phyloP scores from a whole-genome alignment of 2,797 vertebrate genomes.

The Apodemus agrarius region DNA sequence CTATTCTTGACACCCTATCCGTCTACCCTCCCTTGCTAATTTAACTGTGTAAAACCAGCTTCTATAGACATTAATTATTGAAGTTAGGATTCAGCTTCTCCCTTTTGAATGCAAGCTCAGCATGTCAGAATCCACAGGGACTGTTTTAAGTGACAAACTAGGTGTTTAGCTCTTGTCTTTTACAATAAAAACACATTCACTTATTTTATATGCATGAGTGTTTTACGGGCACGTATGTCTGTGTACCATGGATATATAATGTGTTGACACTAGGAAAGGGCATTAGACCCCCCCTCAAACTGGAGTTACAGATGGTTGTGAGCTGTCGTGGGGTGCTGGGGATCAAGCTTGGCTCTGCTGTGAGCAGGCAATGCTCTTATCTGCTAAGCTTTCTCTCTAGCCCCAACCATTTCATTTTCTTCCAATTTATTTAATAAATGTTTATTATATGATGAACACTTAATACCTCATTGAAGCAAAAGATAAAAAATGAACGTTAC shows the following conservation, averaged over 20 bases:
- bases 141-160: not conserved
- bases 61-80: not conserved
- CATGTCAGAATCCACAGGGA: not conserved
- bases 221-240: not conserved
- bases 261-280: not conserved
- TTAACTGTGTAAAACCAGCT: not conserved
- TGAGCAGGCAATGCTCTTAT: not conserved
- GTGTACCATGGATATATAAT: not conserved
- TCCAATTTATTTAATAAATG: not conserved
- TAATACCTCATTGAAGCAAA: not conserved
- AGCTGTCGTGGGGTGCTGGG: not conserved
- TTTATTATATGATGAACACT: not conserved
- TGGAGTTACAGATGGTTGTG: not conserved
- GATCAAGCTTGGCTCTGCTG: not conserved
- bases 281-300: not conserved
- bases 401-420: not conserved
- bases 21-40: not conserved
- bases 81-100: not conserved
- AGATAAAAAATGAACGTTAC: not conserved
- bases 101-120: not conserved
- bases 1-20: not conserved
- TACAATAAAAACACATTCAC: not conserved
- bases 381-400: not conserved
- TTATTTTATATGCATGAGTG: not conserved
- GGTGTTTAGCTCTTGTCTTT: not conserved